Evolutionary conservation across 2,113 vertebrate species (phyloP).

Genomic region (Corythornis madagascariensis): DNA sequence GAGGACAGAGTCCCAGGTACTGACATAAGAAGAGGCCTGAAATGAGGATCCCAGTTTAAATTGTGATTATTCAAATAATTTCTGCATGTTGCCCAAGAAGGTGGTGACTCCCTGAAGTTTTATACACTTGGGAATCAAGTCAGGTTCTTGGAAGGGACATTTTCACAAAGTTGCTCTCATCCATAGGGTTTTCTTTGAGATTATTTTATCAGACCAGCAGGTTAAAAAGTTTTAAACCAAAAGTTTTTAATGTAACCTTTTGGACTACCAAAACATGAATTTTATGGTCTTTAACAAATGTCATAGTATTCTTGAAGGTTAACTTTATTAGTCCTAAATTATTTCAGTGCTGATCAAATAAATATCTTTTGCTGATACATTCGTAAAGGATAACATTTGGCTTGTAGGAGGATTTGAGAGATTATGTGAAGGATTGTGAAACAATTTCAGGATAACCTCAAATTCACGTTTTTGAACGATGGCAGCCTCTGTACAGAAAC

Average conservation of each 20-base stretch:
- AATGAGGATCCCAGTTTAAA: background rate
- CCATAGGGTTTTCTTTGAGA: background rate
- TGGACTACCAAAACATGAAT: background rate
- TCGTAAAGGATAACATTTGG: background rate
- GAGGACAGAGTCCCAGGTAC: background rate
- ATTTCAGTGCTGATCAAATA: background rate
- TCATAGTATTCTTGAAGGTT: background rate
- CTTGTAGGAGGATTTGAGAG: slow-evolving; percentile 17
- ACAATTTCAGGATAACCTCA: slow-evolving; percentile 13
- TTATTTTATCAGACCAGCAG: background rate
- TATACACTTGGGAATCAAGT: background rate
- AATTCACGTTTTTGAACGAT: background rate
- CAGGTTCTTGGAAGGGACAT: background rate
- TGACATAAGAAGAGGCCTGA: background rate
- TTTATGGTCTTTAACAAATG: background rate
- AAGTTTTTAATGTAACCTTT: background rate
- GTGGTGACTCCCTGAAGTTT: background rate
- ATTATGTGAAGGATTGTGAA: background rate
- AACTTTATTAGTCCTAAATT: background rate
- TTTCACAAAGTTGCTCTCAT: background rate
- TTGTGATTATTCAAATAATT: background rate
- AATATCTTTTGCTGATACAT: background rate
- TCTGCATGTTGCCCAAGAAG: background rate
- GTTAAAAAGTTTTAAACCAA: background rate
- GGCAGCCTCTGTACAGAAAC: background rate